A percentile compares a stretch with the other conserved stretches of the same genome.
Evolutionary conservation across 1,140 invertebrate genomes (phyloP).

Genomic region (Drosophila aff.): DNA sequence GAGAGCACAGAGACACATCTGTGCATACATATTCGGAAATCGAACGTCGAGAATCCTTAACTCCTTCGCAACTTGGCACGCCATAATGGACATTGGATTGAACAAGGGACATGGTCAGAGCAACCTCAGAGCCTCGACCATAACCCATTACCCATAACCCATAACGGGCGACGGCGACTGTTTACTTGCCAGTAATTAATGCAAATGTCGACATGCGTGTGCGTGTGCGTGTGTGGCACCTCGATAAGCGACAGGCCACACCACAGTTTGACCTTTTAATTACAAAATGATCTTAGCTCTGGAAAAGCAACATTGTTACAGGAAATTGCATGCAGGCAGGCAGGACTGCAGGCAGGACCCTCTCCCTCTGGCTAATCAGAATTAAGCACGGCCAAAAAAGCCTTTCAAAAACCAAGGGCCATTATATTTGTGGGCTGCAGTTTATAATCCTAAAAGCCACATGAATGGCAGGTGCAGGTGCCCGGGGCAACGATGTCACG

Average conservation of each 20-base stretch:
- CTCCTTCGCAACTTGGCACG: slow-evolving; percentile 24
- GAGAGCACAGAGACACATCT: not conserved
- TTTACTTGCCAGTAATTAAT: slow-evolving; percentile 45
- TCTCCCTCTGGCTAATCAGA: not conserved
- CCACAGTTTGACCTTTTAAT: not conserved
- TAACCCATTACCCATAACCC: not conserved
- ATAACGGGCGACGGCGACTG: not conserved
- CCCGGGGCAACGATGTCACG: not conserved
- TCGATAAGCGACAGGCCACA: slow-evolving; percentile 1
- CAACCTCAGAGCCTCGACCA: not conserved
- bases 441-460: slow-evolving; percentile 22
- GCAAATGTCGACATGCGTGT: slow-evolving; percentile 12
- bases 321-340: not conserved
- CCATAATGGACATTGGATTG: slow-evolving; percentile 13
- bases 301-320: not conserved
- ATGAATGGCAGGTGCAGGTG: not conserved
- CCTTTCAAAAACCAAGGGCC: slow-evolving; percentile 4
- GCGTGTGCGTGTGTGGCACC: not conserved
- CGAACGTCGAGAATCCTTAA: not conserved
- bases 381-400: not conserved
- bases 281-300: not conserved
- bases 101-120: not conserved
- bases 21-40: not conserved
- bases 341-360: not conserved
- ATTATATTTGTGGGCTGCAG: slow-evolving; percentile 1